Conservation (phyloP, 2,888 invertebrate species). For the Hirudinaria manillensis region DNA sequence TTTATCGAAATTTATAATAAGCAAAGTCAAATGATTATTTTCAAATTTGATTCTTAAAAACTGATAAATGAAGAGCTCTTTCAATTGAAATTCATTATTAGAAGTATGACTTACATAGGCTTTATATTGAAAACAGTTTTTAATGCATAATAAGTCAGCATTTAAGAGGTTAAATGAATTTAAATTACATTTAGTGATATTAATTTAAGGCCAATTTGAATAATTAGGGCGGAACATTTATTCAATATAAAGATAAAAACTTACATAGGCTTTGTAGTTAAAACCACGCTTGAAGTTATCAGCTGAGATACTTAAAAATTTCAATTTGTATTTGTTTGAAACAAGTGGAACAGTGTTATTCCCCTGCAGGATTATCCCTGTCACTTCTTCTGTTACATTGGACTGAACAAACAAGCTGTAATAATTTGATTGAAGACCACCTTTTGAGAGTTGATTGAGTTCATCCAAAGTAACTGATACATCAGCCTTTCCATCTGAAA, state of each 20-base stretch:
- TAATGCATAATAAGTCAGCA: not conserved
- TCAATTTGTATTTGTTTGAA: not conserved
- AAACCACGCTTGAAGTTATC: slow-evolving; percentile 12
- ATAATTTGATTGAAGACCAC: not conserved
- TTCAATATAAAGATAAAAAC: not conserved
- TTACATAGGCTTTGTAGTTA: slow-evolving; percentile 8
- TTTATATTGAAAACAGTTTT: not conserved
- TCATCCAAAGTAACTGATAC: slow-evolving; percentile 8
- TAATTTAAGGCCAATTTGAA: too few species aligned
- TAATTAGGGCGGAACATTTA: too few species aligned
- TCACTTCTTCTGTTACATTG: slow-evolving; percentile 28
- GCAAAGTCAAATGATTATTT: not conserved
- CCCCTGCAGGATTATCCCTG: slow-evolving; percentile 14
- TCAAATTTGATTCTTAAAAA: not conserved
- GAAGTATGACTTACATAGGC: slow-evolving; percentile 2
- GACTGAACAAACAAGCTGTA: slow-evolving; percentile 13
- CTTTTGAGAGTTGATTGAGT: slow-evolving; percentile 10
- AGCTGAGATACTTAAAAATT: not conserved
- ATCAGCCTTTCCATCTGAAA: slow-evolving; percentile 30
- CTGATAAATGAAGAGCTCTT: too few species aligned
- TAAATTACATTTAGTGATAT: not conserved
- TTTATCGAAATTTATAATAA: not conserved
- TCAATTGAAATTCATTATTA: not conserved
- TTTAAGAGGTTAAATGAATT: not conserved
- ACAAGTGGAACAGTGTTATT: not conserved